Base-by-base conservation (phyloP, 2,797 vertebrate species). In the Gallinago stenura region DNA sequence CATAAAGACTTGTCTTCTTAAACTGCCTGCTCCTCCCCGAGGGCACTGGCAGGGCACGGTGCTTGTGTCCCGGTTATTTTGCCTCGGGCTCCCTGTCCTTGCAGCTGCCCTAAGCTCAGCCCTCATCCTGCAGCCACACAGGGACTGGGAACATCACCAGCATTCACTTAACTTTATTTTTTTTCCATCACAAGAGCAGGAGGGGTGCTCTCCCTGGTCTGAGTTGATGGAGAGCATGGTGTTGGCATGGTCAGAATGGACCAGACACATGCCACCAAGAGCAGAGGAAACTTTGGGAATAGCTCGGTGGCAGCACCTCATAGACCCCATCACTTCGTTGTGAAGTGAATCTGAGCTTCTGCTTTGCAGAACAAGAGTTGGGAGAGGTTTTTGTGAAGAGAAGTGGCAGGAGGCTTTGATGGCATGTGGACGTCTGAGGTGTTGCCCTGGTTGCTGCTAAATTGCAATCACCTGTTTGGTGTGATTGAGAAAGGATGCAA, bases 381-480 rank as follows among this genome's bases (percentile, higher is more conserved):
- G 2, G 69, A 4, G 53, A 30, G 6, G 4, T 72, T 69, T 43
- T 43, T 28, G 46, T 25, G 76, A 75, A 39, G 0, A 1, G 69
- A 76, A 66, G 45, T 54, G 87, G 33, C 72, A 33, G 91, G 37
- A 86, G 58, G 80, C 69, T 69, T 46, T 62, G 79, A 50, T 91
- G 82, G 53, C 48, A 0, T 51, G 57, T 7, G 61, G 76, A 45
- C 66, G 50, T 75, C 72, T 79, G 79, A 77, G 79, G 76, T 93
- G 91, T 87, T 85, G 81, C 87, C 89, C 89, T 73, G 84, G 68
- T 62, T 92, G 91, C 92, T 95, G 79, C 85, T 89, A 48, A 76
- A 84, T 22, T 83, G 89, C 71, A 70, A 76, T 86, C 92, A 87
- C 69, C 91, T 93, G 72, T 89, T 89, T 56, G 91, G 62, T 93